Percentiles rank a stretch among this genome's conserved stretches.
These are phyloP conservation scores for Troides oblongomaculatus DNA, from an alignment of 2,888 invertebrate genomes.

Conservation along the genomic window DNA sequence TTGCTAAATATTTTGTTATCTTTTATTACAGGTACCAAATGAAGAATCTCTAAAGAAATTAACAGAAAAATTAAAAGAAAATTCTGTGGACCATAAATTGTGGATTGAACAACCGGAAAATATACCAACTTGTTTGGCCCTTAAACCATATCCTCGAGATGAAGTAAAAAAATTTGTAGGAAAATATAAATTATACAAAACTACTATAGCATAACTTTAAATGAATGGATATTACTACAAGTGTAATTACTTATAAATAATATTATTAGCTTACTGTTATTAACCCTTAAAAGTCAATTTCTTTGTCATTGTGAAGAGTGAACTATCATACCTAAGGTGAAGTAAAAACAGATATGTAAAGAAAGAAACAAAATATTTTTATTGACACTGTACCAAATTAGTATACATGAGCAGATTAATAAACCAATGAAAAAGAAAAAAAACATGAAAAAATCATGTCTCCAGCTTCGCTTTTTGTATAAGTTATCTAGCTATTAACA, in stretches of 20 bases:
- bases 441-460: too few relatives aligned
- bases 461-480: too few relatives aligned
- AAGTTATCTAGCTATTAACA: too few relatives aligned
- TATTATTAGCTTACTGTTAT: neutral
- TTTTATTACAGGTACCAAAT: slow-evolving; percentile 82
- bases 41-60: slow-evolving; percentile 86
- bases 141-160: slow-evolving; percentile 94
- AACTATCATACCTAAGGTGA: too few relatives aligned
- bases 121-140: slow-evolving; percentile 94
- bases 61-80: slow-evolving; percentile 84
- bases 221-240: neutral
- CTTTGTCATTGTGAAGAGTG: neutral
- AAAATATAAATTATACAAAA: slow-evolving; percentile 89
- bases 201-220: slow-evolving; percentile 43
- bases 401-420: too few relatives aligned
- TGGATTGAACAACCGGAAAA: slow-evolving; percentile 99
- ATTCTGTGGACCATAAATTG: slow-evolving; percentile 90
- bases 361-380: too few relatives aligned
- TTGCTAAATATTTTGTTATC: neutral
- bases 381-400: too few relatives aligned
- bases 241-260: neutral
- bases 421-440: too few relatives aligned
- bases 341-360: too few relatives aligned
- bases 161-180: slow-evolving; percentile 91
- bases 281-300: neutral